Evolutionary conservation across 2,888 invertebrate genomes (phyloP).

Genomic region (Perizoma flavofasciatum): DNA sequence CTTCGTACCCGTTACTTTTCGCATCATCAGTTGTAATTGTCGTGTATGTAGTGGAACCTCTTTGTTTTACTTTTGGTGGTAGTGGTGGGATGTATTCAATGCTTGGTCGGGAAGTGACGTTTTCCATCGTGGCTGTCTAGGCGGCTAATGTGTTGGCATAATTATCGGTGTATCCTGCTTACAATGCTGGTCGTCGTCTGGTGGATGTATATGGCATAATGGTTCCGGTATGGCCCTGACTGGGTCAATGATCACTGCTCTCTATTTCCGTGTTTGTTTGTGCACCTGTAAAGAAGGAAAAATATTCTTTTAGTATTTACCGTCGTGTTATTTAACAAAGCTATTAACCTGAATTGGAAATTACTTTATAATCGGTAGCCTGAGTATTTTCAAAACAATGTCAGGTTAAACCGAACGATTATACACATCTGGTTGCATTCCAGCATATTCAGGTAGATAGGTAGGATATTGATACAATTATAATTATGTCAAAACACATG

Average conservation of each 20-base stretch:
- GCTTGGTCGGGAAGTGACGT: slow-evolving; percentile 74
- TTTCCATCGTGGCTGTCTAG: slow-evolving; percentile 71
- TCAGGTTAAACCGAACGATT: slow-evolving; percentile 7
- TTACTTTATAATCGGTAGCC: not conserved
- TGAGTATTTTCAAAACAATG: not conserved
- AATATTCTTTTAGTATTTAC: not conserved
- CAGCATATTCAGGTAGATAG: not conserved
- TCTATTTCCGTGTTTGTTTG: slow-evolving; percentile 55
- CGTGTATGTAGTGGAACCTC: slow-evolving; percentile 74
- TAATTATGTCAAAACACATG: slow-evolving; percentile 7
- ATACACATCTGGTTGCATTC: slow-evolving; percentile 3
- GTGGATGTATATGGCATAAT: slow-evolving; percentile 79
- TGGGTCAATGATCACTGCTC: slow-evolving; percentile 73
- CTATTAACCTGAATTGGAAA: not conserved
- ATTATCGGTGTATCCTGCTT: slow-evolving; percentile 72
- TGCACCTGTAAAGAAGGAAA: slow-evolving; percentile 67
- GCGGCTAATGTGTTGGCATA: slow-evolving; percentile 73
- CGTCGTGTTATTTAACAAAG: not conserved
- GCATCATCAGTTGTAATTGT: slow-evolving; percentile 69
- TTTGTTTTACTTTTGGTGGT: slow-evolving; percentile 82
- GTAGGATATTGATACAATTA: not conserved
- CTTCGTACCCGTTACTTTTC: slow-evolving; percentile 60
- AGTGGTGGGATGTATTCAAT: slow-evolving; percentile 82
- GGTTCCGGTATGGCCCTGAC: slow-evolving; percentile 75
- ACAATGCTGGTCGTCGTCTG: slow-evolving; percentile 72